Percentiles rank a stretch among this genome's conserved stretches.
Evolutionary conservation across 2,888 invertebrate genomes (phyloP).

Genomic region (Yponomeuta cagnagella): DNA sequence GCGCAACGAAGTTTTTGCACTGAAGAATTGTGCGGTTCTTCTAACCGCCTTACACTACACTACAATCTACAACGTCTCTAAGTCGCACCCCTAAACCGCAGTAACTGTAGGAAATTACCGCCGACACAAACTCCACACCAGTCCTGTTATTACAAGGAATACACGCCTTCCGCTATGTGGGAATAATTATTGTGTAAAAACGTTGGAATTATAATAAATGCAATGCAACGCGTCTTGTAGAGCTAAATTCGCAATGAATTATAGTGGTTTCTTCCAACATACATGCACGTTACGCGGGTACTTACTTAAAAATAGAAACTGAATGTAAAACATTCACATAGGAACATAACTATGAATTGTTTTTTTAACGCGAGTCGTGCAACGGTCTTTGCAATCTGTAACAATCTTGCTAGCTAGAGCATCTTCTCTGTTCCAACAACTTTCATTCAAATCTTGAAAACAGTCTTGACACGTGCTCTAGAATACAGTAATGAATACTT

Average conservation of each 20-base stretch:
- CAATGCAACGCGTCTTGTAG: neutral
- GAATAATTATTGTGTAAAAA: slow-evolving; percentile 2
- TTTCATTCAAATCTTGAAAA: no score
- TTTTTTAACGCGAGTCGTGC: neutral
- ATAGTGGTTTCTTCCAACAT: neutral
- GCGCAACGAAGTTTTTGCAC: slow-evolving; percentile 36
- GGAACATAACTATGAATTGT: no score
- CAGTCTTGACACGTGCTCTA: no score
- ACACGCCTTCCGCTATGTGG: slow-evolving; percentile 21
- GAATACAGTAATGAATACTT: no score
- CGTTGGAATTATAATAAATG: neutral
- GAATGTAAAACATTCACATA: no score
- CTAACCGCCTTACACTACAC: slow-evolving; percentile 39
- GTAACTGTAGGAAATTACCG: slow-evolving; percentile 35
- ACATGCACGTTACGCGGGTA: neutral
- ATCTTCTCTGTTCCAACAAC: no score
- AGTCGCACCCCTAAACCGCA: slow-evolving; percentile 44
- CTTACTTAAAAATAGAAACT: no score
- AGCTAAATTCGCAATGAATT: neutral
- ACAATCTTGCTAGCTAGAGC: no score
- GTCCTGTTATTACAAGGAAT: slow-evolving; percentile 14
- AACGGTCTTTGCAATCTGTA: neutral
- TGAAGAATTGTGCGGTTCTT: slow-evolving; percentile 45
- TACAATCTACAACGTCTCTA: slow-evolving; percentile 36
- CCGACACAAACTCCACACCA: neutral